Conservation (phyloP, 2,888 invertebrate species). For the Lycaena phlaeas region DNA sequence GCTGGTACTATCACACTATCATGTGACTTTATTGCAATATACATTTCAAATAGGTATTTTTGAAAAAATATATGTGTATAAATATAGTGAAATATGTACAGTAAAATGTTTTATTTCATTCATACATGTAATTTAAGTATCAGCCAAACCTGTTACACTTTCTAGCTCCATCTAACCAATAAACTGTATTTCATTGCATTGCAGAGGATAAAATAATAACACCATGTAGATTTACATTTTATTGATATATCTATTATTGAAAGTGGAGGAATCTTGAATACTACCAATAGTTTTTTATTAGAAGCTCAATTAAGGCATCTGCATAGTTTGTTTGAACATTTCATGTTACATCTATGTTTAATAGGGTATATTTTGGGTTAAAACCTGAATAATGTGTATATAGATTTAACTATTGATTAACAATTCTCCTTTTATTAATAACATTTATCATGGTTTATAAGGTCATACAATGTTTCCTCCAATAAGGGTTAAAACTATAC, state of each 20-base stretch:
- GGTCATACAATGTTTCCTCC: too few relatives aligned
- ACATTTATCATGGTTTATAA: too few relatives aligned
- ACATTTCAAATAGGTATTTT: slow-evolving; percentile 6
- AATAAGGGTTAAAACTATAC: too few relatives aligned
- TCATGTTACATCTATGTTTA: not conserved
- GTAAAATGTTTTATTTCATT: not conserved
- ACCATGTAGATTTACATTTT: not conserved
- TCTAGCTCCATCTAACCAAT: too few relatives aligned
- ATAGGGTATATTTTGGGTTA: not conserved
- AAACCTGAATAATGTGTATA: not conserved
- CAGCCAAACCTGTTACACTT: not conserved
- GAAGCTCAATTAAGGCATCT: slow-evolving; percentile 6
- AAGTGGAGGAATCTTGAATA: not conserved
- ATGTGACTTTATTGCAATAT: not conserved
- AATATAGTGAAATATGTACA: not conserved
- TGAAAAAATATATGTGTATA: slow-evolving; percentile 1
- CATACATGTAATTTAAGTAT: too few relatives aligned
- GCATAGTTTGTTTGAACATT: not conserved
- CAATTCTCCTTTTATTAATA: too few relatives aligned
- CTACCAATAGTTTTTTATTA: not conserved
- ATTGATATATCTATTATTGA: not conserved
- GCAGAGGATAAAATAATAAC: not conserved
- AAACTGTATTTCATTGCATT: not conserved
- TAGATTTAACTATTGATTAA: not conserved
- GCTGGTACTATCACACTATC: not conserved